Base-by-base conservation (phyloP, 1,140 invertebrate species). In the Calephelis nemesis region DNA sequence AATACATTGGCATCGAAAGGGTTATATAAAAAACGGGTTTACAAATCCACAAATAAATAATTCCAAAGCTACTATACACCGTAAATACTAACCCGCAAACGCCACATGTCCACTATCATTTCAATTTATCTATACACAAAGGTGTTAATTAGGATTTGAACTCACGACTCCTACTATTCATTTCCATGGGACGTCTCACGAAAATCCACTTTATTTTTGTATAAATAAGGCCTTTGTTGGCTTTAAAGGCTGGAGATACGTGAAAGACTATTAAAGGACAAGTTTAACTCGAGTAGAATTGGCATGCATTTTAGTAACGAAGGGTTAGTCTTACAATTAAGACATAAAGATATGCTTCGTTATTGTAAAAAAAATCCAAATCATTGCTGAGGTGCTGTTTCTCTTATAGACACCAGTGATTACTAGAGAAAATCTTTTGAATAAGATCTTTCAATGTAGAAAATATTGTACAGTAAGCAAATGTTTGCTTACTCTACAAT, bases 121-220 rank as follows among this genome's bases (percentile, higher is more conserved):
- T 74, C 86, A 87, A 88, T 88, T 88, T 88, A 88, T 88, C 86
- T 87, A 80, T 79, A 82, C 78, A 79, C 78, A 67, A 73, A 87
- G 82, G 86, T 87, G 86, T 88, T 88, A 88, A 88, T 88, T 88
- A 88, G 84, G 76, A 81, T 83, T 83, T 82, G 81, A 83, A 83
- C 83, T 88, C 86, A 88, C 86, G 86, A 88, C 84, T 83, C 80
- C 81, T 78, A 82, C 82, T 78, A 84, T 83, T 77, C 77, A 70
- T 79, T 78, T 73, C 70, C 73, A 52, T 67, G 67, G 49, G 10
- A 19, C 7, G 52, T 5, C 68, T 73, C 45, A 58, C 39, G 42
- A 82, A 76, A 71, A 65, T 52, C 39, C 64, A 76, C 81, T 70
- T 62, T 82, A 75, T 48, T 49, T 3, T 7, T 12, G 10, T 11